Evolutionary conservation across 2,888 invertebrate genomes (phyloP), one percentile per base, ranked within the genome.

Genomic region (Ornithoptera priamus): DNA sequence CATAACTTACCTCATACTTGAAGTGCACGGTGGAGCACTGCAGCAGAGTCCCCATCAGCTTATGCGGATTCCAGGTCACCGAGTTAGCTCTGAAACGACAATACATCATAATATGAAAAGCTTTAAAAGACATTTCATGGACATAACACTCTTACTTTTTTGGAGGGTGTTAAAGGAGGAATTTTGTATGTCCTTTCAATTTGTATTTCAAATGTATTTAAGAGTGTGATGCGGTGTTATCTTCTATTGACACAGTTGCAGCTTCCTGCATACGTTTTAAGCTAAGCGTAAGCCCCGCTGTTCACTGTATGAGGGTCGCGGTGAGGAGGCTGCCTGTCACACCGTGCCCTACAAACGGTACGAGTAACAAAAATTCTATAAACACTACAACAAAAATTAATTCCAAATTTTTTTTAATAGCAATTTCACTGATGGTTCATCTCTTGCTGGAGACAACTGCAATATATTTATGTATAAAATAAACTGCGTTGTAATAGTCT

Each of bases 41-140:
- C 63, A 99, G 94, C 65, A 98, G 93, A 1, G 98, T 97, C 0
- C 99, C 99, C 98, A 99, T 98, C 85, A 99, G 94, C 93, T 99
- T 99, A 92, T 99, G 99, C 20, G 99, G 99, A 93, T 99, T 99
- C 99, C 99, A 99, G 62, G 99, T 99, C 74, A 99, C 96, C 10
- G 99, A 99, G 87, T 98, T 96, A 71, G 97, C 98, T 82, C 98
- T 98, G 94, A 46, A 4, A 50, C 30, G 30, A 30, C 30, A 39
- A 39, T 10, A 39, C 39, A 39, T 39, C 10, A 10, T 1, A 39
- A 10, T 39, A 39, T 10, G 10, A 10, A 39, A 39, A 10, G 39
- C 10, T 39, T 39, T 10, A 10, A 39, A 30, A 30, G 30, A 39
- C 39, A 39, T 39, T 10, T 39, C 7, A 39, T 39, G 8, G 7